Conservation (phyloP, 2,797 vertebrate species). For the Agapornis canus region DNA sequence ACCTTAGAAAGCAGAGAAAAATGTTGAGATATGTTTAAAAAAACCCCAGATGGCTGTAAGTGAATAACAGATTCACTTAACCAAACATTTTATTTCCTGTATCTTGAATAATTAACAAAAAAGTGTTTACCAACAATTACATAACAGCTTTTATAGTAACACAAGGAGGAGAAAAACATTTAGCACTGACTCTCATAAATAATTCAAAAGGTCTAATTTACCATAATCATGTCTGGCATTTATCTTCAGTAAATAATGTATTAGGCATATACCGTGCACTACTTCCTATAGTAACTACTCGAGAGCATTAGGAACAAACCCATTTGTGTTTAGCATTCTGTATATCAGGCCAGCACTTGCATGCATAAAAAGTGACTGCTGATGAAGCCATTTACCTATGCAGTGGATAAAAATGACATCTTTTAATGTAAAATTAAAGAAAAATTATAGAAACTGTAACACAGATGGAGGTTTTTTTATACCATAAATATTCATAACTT, state of each 20-base stretch:
- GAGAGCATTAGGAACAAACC: slow-evolving; percentile 36
- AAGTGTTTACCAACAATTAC: slow-evolving; percentile 69
- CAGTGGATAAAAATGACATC: slow-evolving; percentile 50
- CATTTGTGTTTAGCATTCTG: slow-evolving; percentile 56
- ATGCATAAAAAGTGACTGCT: slow-evolving; percentile 58
- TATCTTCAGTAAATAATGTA: slow-evolving; percentile 74
- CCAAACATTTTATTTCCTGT: slow-evolving; percentile 60
- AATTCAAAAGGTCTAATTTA: slow-evolving; percentile 80
- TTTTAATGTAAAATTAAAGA: slow-evolving; percentile 74
- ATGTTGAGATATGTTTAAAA: not conserved
- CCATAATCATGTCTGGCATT: slow-evolving; percentile 76
- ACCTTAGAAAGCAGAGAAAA: not conserved
- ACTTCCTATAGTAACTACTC: slow-evolving; percentile 53
- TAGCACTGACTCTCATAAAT: slow-evolving; percentile 74
- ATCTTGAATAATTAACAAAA: slow-evolving; percentile 68
- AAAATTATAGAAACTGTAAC: slow-evolving; percentile 60
- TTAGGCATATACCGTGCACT: slow-evolving; percentile 34
- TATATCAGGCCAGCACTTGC: slow-evolving; percentile 55
- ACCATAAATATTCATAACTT: slow-evolving; percentile 80
- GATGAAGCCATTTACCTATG: slow-evolving; percentile 72
- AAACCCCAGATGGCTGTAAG: not conserved
- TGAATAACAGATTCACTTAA: slow-evolving; percentile 56
- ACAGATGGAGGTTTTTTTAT: slow-evolving; percentile 10
- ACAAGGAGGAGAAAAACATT: slow-evolving; percentile 58
- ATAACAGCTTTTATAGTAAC: slow-evolving; percentile 66